These are phyloP conservation scores for Prorops nasuta DNA, from an alignment of 1,140 invertebrate genomes.

Conservation along the genomic window DNA sequence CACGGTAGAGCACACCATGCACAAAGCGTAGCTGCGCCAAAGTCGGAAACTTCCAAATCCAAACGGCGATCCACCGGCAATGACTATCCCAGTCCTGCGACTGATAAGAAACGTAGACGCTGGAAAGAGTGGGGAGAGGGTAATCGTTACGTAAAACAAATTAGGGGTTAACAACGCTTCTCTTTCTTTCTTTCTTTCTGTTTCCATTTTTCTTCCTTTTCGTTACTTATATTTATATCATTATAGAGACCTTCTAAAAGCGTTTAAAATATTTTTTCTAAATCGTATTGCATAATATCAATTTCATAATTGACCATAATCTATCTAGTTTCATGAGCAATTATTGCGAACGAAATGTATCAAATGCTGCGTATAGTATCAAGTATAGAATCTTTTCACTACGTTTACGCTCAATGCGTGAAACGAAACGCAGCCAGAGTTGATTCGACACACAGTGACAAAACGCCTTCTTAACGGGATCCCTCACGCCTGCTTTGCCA, in stretches of 20 bases:
- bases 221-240: conserved; percentile 6
- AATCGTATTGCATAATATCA: conserved; percentile 1
- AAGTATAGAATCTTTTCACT: no score
- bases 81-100: conserved; percentile 37
- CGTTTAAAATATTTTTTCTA: neutral
- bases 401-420: no score
- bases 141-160: conserved; percentile 46
- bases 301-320: no score
- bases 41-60: conserved; percentile 29
- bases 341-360: no score
- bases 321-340: no score
- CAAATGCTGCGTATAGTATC: no score
- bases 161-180: conserved; percentile 48
- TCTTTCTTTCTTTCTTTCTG: no score
- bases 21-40: conserved; percentile 23
- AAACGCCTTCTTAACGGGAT: no score
- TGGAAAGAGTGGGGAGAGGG: conserved; percentile 49
- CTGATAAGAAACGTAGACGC: conserved; percentile 42
- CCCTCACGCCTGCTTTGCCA: no score
- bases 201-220: conserved; percentile 12
- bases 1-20: conserved; percentile 30
- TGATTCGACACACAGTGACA: no score
- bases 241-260: conserved; percentile 1
- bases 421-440: no score
- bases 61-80: conserved; percentile 38